Evolutionary conservation across 2,888 invertebrate species (phyloP), one percentile per base, ranked within the genome.

Genomic region (Periphyllus acericola): DNA sequence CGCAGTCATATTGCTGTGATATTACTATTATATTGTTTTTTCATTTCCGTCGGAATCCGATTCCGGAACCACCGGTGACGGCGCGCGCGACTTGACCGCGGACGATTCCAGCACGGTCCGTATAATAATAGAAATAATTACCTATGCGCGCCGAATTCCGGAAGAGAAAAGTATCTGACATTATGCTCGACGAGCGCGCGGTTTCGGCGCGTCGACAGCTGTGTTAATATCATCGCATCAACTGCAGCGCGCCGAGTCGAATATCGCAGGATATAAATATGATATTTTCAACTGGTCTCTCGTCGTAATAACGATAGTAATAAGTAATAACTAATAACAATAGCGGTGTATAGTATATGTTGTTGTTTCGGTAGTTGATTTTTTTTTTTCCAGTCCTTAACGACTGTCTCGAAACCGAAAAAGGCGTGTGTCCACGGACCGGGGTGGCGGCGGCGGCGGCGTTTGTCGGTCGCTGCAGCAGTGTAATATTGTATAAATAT

Each of bases 391-490:
- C 29, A 9, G 32, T 52, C n/a, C n/a, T n/a, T 19, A n/a, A 55
- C 36, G 19, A n/a, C 52, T 25, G 55, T 55, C 34, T 55, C n/a
- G 36, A 1, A 36, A 66, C 40, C 66, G 29, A 66, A 80, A 80
- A 80, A 40, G 19, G 40, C 34, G 55, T 21, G 19, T 80, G 60
- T 60, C 60, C 68, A 68, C 68, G 68, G 29, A 21, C 52, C 21
- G 29, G 8, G 78, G 55, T 36, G 21, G 25, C 60, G 9, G 29
- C 14, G 21, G 25, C 60, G 9, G 29, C 14, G 66, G 66, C 36
- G 74, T 74, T 40, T 25, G 74, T 74, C 34, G 36, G 72, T 40
- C 32, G 36, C 68, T n/a, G 68, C 68, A 68, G 68, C 68, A 68
- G 68, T n/a, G 11, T 29, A 68, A 9, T 68, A 29, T 68, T 68